These are phyloP conservation scores for Limnephilus marmoratus DNA, from an alignment of 2,888 invertebrate species.

Conservation along the genomic window DNA sequence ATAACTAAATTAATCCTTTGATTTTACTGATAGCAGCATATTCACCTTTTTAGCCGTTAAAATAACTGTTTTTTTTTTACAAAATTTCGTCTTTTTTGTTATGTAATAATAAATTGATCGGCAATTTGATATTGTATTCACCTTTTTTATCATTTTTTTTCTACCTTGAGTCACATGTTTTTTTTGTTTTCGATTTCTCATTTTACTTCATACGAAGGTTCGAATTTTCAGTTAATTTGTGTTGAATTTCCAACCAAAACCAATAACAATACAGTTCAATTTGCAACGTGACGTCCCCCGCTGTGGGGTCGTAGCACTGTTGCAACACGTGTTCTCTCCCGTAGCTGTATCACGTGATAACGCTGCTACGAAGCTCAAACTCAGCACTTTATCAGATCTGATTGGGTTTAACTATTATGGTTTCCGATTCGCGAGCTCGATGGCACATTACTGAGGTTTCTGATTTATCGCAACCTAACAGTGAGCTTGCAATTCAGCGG, in stretches of 20 bases:
- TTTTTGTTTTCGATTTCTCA: background rate
- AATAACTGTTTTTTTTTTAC: too few species aligned
- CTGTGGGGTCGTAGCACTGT: conserved; percentile 34
- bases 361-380: conserved; percentile 9
- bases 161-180: too few species aligned
- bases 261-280: conserved; percentile 27
- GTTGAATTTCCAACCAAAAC: background rate
- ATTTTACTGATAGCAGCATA: too few species aligned
- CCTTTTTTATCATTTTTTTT: too few species aligned
- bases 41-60: too few species aligned
- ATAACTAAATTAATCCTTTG: too few species aligned
- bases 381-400: background rate
- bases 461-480: conserved; percentile 27
- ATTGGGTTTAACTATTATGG: background rate
- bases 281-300: conserved; percentile 54
- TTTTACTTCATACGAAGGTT: background rate
- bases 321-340: conserved; percentile 47
- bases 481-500: conserved; percentile 13
- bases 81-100: too few species aligned
- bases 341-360: background rate
- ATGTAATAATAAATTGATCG: too few species aligned
- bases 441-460: conserved; percentile 23
- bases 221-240: background rate
- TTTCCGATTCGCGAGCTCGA: conserved; percentile 9
- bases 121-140: too few species aligned